phyloP scores from a whole-genome alignment of 2,888 invertebrate species.

The Chrysolina americana region DNA sequence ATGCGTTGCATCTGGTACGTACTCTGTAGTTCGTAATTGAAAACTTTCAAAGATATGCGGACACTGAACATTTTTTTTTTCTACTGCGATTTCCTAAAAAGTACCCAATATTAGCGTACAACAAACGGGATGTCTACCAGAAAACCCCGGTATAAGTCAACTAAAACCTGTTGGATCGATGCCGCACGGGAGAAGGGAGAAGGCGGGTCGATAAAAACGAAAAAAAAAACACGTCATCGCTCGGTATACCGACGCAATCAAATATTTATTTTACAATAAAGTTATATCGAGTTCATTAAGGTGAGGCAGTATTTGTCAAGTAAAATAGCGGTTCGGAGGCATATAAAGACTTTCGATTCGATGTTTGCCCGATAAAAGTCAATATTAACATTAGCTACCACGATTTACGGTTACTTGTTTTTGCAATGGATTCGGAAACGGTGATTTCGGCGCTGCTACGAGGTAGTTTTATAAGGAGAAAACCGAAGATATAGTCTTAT shows the following conservation, averaged over 20 bases:
- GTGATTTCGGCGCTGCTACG: background rate
- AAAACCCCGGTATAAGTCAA: background rate
- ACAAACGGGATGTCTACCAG: no score
- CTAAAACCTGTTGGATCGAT: background rate
- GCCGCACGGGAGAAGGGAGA: background rate
- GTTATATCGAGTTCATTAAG: conserved; percentile 28
- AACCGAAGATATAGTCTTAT: no score
- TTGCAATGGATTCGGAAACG: background rate
- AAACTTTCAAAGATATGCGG: no score
- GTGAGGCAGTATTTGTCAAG: conserved; percentile 20
- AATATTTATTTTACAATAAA: conserved; percentile 28
- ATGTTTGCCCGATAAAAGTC: conserved; percentile 16
- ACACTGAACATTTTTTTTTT: no score
- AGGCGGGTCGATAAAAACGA: background rate
- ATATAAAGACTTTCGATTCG: conserved; percentile 14
- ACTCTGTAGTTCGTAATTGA: no score
- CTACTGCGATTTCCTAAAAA: no score
- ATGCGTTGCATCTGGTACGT: no score
- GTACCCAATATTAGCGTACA: no score
- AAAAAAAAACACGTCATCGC: conserved; percentile 8
- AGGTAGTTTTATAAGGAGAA: no score
- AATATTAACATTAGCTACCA: conserved; percentile 13
- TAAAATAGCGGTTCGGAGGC: background rate
- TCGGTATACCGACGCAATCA: conserved; percentile 7
- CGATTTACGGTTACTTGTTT: background rate